Percentiles rank a stretch among this genome's conserved stretches.
Conservation (phyloP, 2,797 vertebrate species). For the Eulemur mongoz region DNA sequence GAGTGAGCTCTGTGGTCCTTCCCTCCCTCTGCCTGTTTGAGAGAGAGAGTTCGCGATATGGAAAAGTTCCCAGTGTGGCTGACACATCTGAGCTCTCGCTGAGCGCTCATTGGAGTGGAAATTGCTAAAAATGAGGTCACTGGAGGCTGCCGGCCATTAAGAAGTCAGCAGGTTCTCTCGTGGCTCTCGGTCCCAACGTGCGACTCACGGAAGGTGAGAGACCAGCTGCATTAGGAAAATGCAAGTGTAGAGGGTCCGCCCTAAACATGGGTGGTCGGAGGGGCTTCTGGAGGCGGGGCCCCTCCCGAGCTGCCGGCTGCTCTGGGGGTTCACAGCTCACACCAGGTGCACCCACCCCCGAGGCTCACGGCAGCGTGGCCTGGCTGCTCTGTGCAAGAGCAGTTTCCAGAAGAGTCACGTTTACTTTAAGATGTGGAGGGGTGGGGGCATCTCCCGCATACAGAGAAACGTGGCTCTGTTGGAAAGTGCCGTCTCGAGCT, state of each 20-base stretch:
- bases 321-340: too few species aligned
- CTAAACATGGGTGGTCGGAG: accelerated
- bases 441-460: accelerated
- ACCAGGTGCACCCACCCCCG: accelerated
- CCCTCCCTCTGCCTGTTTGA: not conserved
- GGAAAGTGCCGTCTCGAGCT: accelerated
- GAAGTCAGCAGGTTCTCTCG: not conserved
- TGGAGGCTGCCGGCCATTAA: not conserved
- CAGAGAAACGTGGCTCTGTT: not conserved
- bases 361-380: not conserved
- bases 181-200: not conserved
- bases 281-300: accelerated
- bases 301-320: accelerated
- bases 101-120: conserved; percentile 51
- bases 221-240: not conserved
- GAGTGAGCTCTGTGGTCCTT: not conserved
- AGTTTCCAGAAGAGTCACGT: accelerated
- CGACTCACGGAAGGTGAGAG: not conserved
- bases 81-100: not conserved
- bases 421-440: accelerated
- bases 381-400: accelerated
- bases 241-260: not conserved
- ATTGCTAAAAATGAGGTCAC: conserved; percentile 53
- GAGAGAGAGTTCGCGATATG: not conserved
- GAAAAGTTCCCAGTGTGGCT: not conserved